Conservation (phyloP, 2,113 vertebrate species). For the Sebastes schlegelii region DNA sequence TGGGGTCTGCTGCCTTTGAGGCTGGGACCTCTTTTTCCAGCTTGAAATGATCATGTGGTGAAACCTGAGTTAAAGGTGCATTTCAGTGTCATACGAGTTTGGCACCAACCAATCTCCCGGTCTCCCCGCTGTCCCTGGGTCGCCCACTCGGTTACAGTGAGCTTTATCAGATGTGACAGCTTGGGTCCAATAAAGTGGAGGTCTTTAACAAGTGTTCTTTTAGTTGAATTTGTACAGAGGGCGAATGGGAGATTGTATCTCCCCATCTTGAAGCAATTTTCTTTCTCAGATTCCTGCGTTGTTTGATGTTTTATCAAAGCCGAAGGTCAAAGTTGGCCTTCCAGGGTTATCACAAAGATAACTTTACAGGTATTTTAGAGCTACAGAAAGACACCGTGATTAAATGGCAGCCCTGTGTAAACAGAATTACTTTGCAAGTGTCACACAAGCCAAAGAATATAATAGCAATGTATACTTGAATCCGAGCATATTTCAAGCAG, state of each 20-base stretch:
- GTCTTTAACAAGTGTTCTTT: constrained; percentile 80
- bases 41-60: constrained; percentile 42
- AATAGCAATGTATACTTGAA: constrained; percentile 32
- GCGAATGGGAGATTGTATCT: constrained; percentile 59
- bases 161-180: constrained; percentile 82
- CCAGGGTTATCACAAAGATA: constrained; percentile 27
- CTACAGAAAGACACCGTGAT: neutral
- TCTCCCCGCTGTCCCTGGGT: constrained; percentile 53
- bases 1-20: constrained; percentile 32
- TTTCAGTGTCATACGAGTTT: constrained; percentile 62
- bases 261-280: constrained; percentile 63
- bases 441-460: constrained; percentile 30
- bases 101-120: constrained; percentile 66
- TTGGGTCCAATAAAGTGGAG: constrained; percentile 72
- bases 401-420: constrained; percentile 9
- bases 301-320: constrained; percentile 66
- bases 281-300: constrained; percentile 32
- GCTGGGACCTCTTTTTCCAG: neutral
- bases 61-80: constrained; percentile 53
- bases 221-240: constrained; percentile 63
- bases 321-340: constrained; percentile 59
- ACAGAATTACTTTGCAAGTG: constrained; percentile 39
- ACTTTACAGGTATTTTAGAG: constrained; percentile 16
- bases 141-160: constrained; percentile 63
- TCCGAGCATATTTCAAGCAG: constrained; percentile 51